phyloP scores from a whole-genome alignment of 2,888 invertebrate species.

The Nebria brevicollis region DNA sequence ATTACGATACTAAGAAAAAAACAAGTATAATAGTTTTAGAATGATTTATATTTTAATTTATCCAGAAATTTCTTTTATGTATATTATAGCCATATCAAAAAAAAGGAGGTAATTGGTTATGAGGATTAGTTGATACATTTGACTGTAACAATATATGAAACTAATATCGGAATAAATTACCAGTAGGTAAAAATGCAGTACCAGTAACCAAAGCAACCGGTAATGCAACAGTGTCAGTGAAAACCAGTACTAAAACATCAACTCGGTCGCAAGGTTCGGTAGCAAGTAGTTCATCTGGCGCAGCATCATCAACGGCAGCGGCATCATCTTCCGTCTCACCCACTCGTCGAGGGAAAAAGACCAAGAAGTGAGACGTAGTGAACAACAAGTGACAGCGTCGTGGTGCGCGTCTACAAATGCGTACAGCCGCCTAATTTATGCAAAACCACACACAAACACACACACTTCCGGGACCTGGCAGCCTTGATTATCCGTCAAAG shows the following conservation, averaged over 20 bases:
- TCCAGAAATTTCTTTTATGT: no score
- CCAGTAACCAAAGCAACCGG: constrained; percentile 46
- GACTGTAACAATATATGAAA: background rate
- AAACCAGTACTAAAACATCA: constrained; percentile 6
- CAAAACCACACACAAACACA: constrained; percentile 45
- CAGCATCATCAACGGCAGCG: constrained; percentile 54
- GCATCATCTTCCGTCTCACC: constrained; percentile 66
- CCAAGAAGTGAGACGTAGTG: constrained; percentile 63
- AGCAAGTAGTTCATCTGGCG: constrained; percentile 16
- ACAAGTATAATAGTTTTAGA: no score
- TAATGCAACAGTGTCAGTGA: constrained; percentile 23
- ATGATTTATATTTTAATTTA: no score
- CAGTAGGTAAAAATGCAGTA: constrained; percentile 46
- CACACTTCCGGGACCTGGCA: constrained; percentile 29
- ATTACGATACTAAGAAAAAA: no score
- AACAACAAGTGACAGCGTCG: constrained; percentile 61
- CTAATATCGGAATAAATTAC: background rate
- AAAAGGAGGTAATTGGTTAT: no score
- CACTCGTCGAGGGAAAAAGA: constrained; percentile 57
- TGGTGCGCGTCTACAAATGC: constrained; percentile 26
- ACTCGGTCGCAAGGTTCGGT: constrained; percentile 4
- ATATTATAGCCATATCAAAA: no score
- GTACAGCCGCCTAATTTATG: constrained; percentile 25
- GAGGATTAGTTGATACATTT: no score
- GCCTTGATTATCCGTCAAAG: constrained; percentile 14